phyloP scores from a whole-genome alignment of 2,888 invertebrate genomes.

The Drosophila yooni region DNA sequence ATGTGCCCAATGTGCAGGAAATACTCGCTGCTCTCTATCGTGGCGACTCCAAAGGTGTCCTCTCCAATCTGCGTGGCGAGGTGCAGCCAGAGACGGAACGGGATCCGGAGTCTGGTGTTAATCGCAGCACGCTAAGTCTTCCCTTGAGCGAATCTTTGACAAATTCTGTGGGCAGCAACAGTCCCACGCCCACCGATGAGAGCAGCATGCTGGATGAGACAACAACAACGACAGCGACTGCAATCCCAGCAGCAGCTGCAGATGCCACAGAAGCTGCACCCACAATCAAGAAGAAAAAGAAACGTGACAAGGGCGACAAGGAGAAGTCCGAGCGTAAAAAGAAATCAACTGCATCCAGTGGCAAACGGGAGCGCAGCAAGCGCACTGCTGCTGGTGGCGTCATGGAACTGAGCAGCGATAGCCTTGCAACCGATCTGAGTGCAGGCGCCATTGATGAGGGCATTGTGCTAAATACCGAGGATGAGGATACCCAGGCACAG shows the following conservation, averaged over 20 bases:
- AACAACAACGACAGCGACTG: conserved; percentile 20
- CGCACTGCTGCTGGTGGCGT: conserved; percentile 34
- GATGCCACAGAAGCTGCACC: conserved; percentile 13
- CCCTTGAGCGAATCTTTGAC: conserved; percentile 81
- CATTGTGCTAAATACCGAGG: conserved; percentile 86
- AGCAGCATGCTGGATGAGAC: conserved; percentile 82
- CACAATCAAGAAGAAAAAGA: conserved; percentile 66
- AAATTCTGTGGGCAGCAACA: conserved; percentile 82
- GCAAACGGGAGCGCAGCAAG: conserved; percentile 74
- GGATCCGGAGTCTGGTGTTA: conserved; percentile 46
- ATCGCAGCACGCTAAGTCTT: conserved; percentile 74
- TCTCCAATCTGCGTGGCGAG: conserved; percentile 77
- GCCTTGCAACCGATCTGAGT: conserved; percentile 71
- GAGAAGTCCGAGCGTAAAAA: conserved; percentile 79
- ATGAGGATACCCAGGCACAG: conserved; percentile 91
- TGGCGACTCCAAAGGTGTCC: conserved; percentile 81
- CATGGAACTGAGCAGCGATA: conserved; percentile 72
- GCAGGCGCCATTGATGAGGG: conserved; percentile 85
- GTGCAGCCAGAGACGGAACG: conserved; percentile 28
- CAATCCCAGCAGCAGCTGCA: conserved; percentile 1
- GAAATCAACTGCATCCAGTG: conserved; percentile 55
- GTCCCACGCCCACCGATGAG: conserved; percentile 84
- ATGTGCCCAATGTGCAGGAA: conserved; percentile 85
- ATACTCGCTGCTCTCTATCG: conserved; percentile 84
- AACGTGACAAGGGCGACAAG: conserved; percentile 67